These are phyloP conservation scores for Calephelis perditalis DNA, from an alignment of 2,888 invertebrate species.

Conservation along the genomic window DNA sequence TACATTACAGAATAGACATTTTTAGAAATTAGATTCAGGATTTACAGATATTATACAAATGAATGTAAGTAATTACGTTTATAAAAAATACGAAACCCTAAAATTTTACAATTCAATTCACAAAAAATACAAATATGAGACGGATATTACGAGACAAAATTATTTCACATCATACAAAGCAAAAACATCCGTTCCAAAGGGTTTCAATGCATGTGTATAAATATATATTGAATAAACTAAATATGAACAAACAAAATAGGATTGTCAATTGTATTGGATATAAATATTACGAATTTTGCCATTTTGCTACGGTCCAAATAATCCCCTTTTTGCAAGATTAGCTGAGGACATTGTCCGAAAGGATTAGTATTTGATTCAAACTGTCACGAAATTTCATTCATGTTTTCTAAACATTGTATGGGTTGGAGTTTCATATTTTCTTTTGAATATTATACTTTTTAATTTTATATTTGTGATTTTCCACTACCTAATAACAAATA, in stretches of 20 bases:
- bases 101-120: not conserved
- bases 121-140: not conserved
- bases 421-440: not conserved
- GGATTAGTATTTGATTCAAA: constrained; percentile 34
- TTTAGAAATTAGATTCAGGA: no score
- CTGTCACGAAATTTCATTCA: constrained; percentile 29
- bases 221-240: constrained; percentile 59
- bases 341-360: constrained; percentile 33
- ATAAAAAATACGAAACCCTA: no score
- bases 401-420: constrained; percentile 1
- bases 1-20: no score
- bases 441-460: not conserved
- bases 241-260: constrained; percentile 66
- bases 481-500: not conserved
- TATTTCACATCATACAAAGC: constrained; percentile 28
- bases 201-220: constrained; percentile 59
- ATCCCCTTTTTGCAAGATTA: constrained; percentile 42
- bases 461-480: no score
- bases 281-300: constrained; percentile 56
- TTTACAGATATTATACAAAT: no score
- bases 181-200: constrained; percentile 63
- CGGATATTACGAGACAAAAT: constrained; percentile 37
- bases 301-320: constrained; percentile 40
- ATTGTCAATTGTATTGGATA: constrained; percentile 44
- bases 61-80: no score